Evolutionary conservation across 2,797 vertebrate genomes (phyloP).

Genomic region (Siniperca undulata): DNA sequence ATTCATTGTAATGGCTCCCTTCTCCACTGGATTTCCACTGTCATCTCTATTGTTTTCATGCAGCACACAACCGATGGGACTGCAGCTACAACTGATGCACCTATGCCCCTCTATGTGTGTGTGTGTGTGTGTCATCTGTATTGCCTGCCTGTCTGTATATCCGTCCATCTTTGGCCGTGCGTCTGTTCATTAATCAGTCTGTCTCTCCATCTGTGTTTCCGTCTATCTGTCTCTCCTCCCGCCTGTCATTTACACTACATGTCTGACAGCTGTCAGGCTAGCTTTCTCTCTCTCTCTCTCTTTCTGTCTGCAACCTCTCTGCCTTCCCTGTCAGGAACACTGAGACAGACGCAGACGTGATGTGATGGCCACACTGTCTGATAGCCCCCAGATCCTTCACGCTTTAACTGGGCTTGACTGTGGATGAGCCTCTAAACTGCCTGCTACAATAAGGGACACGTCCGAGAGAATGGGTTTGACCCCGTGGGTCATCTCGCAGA

Average conservation of each 20-base stretch:
- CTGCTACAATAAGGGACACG: constrained; percentile 82
- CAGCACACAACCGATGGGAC: constrained; percentile 49
- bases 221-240: constrained; percentile 58
- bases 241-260: constrained; percentile 66
- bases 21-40: constrained; percentile 61
- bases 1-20: constrained; percentile 79
- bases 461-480: constrained; percentile 84
- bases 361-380: constrained; percentile 83
- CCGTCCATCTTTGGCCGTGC: constrained; percentile 8
- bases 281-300: constrained; percentile 26
- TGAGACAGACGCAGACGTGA: constrained; percentile 79
- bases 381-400: constrained; percentile 79
- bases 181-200: constrained; percentile 57
- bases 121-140: constrained; percentile 41
- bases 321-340: constrained; percentile 72
- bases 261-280: constrained; percentile 77
- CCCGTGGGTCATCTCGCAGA: constrained; percentile 77
- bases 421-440: constrained; percentile 82
- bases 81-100: constrained; percentile 66
- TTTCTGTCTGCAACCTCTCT: constrained; percentile 59
- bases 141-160: constrained; percentile 28
- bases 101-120: constrained; percentile 52
- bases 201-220: constrained; percentile 45
- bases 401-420: constrained; percentile 82
- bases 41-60: constrained; percentile 74